Conservation (phyloP, 1,140 invertebrate genomes). For the Trichomalopsis sarcophagae region DNA sequence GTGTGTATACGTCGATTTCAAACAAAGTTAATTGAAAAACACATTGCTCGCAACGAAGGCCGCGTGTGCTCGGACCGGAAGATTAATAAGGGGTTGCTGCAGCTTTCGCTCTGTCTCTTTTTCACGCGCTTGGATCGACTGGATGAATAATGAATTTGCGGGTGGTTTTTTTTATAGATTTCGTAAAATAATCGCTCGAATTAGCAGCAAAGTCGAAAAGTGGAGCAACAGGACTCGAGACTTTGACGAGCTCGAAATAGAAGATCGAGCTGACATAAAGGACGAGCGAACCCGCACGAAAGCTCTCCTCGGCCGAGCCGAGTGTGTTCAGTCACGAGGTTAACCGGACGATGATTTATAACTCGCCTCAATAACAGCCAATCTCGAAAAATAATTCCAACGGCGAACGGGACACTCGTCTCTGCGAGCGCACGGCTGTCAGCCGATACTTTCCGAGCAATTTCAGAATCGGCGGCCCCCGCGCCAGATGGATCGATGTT, state of each 20-base stretch:
- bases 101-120: conserved; percentile 5
- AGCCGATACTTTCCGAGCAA: not conserved
- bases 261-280: not conserved
- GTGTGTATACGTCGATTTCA: conserved; percentile 65
- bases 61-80: conserved; percentile 24
- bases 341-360: conserved; percentile 43
- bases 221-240: too few relatives aligned
- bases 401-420: not conserved
- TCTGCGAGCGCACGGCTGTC: not conserved
- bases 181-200: too few relatives aligned
- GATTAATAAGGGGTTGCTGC: conserved; percentile 32
- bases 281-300: not conserved
- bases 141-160: too few relatives aligned
- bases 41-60: conserved; percentile 58
- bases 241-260: too few relatives aligned
- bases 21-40: conserved; percentile 73
- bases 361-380: conserved; percentile 1
- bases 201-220: too few relatives aligned
- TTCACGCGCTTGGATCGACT: not conserved
- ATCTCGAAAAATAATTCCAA: conserved; percentile 23
- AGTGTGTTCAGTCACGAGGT: conserved; percentile 9
- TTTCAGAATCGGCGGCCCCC: not conserved
- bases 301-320: not conserved
- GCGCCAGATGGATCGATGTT: not conserved
- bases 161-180: too few relatives aligned